Evolutionary conservation across 37 sponge, comb jelly and placozoan genomes (phyloP).

Genomic region (Beroe forskalii): DNA sequence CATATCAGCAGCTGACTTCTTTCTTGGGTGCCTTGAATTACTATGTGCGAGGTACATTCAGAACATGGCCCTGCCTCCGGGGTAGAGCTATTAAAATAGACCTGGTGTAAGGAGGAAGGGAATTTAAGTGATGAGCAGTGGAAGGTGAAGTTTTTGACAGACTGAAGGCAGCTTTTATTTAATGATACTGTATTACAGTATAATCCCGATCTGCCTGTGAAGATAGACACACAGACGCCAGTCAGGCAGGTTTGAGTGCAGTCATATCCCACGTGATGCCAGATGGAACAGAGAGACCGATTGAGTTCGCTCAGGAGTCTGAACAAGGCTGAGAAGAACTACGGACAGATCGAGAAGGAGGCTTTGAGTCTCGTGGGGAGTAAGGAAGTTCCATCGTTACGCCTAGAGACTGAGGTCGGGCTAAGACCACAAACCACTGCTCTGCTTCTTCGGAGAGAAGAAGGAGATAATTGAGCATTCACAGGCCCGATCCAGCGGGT

Average conservation of each 20-base stretch:
- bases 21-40: conserved; percentile 6
- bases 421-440: neutral
- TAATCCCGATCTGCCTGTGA: conserved; percentile 2
- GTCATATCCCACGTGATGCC: neutral
- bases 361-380: conserved; percentile 63
- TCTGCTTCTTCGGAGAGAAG: neutral
- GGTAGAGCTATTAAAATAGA: neutral
- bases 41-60: neutral
- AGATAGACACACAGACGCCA: conserved; percentile 7
- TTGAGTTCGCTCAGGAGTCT: neutral
- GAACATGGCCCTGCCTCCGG: neutral
- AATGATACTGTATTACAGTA: neutral
- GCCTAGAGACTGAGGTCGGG: neutral
- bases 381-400: conserved; percentile 47
- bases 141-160: neutral
- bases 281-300: neutral
- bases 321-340: neutral
- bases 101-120: neutral
- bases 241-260: conserved; percentile 38
- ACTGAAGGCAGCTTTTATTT: neutral
- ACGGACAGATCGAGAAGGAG: conserved; percentile 60
- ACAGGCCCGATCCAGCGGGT: conserved; percentile 65
- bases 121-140: neutral
- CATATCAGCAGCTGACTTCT: neutral
- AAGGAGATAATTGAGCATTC: conserved; percentile 58